phyloP scores from a whole-genome alignment of 2,888 invertebrate genomes.

The Diplolepis rosae region DNA sequence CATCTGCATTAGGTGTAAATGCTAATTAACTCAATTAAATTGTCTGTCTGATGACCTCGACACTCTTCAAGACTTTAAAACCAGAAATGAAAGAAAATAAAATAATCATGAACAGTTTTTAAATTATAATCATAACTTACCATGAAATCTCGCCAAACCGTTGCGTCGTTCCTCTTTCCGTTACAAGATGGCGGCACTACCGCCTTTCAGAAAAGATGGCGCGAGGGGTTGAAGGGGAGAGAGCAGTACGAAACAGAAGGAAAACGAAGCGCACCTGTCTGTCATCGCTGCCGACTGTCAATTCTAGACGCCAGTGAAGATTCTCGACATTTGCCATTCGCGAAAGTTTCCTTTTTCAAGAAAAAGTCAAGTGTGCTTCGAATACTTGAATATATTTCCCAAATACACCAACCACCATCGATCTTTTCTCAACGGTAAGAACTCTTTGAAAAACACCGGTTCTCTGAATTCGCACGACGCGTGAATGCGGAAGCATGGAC shows the following conservation, averaged over 20 bases:
- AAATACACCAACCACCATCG: neutral
- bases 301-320: conserved; percentile 2
- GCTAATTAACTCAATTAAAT: too few species aligned
- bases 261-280: conserved; percentile 20
- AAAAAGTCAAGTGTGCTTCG: neutral
- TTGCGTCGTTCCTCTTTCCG: neutral
- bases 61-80: too few species aligned
- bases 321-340: neutral
- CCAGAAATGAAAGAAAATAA: too few species aligned
- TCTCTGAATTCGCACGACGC: conserved; percentile 3
- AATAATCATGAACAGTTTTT: too few species aligned
- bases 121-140: neutral
- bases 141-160: neutral
- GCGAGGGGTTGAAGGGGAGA: neutral
- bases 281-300: conserved; percentile 34
- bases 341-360: neutral
- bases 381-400: neutral
- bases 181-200: neutral
- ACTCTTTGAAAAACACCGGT: conserved; percentile 7
- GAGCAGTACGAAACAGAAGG: neutral
- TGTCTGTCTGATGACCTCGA: too few species aligned
- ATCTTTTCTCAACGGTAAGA: conserved; percentile 16
- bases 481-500: conserved; percentile 22
- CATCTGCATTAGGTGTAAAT: too few species aligned
- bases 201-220: neutral